A percentile compares a stretch with the other conserved stretches of the same genome.
Conservation (phyloP, 2,113 vertebrate species). For the Diphyllodes magnificus region DNA sequence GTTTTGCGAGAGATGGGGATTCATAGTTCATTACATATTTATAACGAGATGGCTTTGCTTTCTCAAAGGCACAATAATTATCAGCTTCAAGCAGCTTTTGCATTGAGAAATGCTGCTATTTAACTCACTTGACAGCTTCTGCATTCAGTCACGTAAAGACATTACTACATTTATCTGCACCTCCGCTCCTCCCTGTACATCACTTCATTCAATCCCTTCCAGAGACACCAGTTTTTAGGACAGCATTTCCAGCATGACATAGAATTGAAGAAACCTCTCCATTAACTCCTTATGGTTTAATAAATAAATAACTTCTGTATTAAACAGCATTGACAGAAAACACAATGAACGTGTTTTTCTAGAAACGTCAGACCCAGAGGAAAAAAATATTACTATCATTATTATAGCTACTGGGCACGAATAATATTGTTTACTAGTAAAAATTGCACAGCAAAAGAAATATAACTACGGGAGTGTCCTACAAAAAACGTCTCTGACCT, state of each 20-base stretch:
- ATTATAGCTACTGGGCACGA: background rate
- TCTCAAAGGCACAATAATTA: background rate
- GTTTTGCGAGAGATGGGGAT: background rate
- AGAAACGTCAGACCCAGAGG: background rate
- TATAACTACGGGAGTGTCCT: background rate
- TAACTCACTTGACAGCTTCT: background rate
- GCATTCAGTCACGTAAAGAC: background rate
- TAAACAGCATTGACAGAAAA: background rate
- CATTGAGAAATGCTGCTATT: background rate
- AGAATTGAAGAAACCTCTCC: background rate
- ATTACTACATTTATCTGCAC: background rate
- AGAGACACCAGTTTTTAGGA: background rate
- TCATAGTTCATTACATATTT: background rate
- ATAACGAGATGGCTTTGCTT: background rate
- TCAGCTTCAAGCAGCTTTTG: background rate
- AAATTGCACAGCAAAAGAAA: background rate
- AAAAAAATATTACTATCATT: background rate
- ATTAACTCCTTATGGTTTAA: background rate
- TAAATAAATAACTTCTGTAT: background rate
- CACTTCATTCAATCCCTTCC: background rate
- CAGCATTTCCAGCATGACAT: background rate
- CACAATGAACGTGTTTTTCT: accelerated
- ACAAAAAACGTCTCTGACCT: background rate
- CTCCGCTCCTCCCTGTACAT: background rate
- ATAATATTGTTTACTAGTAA: background rate